Base-by-base conservation (phyloP, 2,888 invertebrate genomes). In the Petrophora chlorosata region DNA sequence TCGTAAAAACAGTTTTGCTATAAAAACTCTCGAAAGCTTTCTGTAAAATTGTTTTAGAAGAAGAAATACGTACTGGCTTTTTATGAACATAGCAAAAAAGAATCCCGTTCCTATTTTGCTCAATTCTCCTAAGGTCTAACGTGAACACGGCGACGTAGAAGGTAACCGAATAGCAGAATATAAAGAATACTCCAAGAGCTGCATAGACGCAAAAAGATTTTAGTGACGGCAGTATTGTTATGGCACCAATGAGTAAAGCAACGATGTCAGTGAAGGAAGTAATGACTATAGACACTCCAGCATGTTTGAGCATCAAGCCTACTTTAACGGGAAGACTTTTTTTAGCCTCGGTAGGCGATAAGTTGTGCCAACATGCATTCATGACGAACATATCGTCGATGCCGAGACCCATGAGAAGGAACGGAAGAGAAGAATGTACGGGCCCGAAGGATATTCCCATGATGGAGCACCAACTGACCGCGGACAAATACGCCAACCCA, bases 361-460 rank as follows among this genome's bases (percentile, higher is more conserved):
- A 74, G 68, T 94, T 93, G 53, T 94, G 92, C 94, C 94, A 95
- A 70, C 94, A 94, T 12, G 95, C 94, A 85, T 94, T 93, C 85
- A 96, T 95, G 0, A 97, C 95, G 79, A 97, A 96, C 92, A 96
- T 95, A 70, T 97, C 96, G 66, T 96, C 96, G 14, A 96, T 93
- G 22, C 95, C 94, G 61, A 95, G 91, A 53, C 96, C 96, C 92
- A 96, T 93, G 9, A 97, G 76, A 47, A 97, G 89, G 79, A 97
- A 96, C 3, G 96, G 96, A 51, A 96, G 81, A 8, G 96, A 94
- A 5, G 95, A 94, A 76, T 97, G 96, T 0, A 96, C 94, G 0
- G 96, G 96, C 0, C 96, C 95, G 76, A 95, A 96, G 17, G 94
- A 92, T 22, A 96, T 88, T 4, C 94, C 94, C 45, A 94, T 71